These are phyloP conservation scores for Crocidura indochinensis DNA, from an alignment of 2,797 vertebrate genomes.

Conservation along the genomic window DNA sequence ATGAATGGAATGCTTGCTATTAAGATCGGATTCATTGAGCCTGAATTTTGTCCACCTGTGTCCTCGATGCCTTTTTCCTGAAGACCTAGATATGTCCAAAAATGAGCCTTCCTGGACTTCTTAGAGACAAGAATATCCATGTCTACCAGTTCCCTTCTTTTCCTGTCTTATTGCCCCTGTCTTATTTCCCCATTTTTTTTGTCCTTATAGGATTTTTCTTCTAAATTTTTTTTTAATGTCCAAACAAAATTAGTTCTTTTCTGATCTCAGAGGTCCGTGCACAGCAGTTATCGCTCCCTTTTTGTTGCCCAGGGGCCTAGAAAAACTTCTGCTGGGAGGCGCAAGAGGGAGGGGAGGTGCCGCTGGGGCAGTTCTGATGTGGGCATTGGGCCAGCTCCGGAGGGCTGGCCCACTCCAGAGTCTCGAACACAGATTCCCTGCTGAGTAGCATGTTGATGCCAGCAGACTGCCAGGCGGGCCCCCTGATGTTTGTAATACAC, in stretches of 20 bases:
- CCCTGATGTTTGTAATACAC: conserved; percentile 76
- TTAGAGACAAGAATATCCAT: too few relatives aligned
- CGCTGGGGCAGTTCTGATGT: conserved; percentile 39
- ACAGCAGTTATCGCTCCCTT: background rate
- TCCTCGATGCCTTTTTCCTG: background rate
- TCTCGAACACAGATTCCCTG: conserved; percentile 72
- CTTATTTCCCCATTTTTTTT: background rate
- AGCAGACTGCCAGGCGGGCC: conserved; percentile 78
- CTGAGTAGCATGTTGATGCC: conserved; percentile 71
- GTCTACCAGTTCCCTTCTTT: too few relatives aligned
- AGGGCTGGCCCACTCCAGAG: conserved; percentile 62
- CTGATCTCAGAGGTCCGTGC: conserved; percentile 35
- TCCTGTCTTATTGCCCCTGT: background rate
- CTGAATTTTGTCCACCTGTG: background rate
- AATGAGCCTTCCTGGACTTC: background rate
- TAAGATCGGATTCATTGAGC: background rate
- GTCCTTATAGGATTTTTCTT: conserved; percentile 32
- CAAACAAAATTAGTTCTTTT: conserved; percentile 49
- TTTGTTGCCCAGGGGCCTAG: conserved; percentile 25
- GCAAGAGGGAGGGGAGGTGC: background rate
- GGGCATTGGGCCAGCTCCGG: conserved; percentile 65
- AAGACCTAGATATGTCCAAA: too few relatives aligned
- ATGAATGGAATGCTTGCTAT: background rate
- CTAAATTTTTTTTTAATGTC: background rate
- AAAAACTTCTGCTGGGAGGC: conserved; percentile 5